Evolutionary conservation across 2,113 vertebrate species (phyloP).

Genomic region (Pygoscelis antarcticus): DNA sequence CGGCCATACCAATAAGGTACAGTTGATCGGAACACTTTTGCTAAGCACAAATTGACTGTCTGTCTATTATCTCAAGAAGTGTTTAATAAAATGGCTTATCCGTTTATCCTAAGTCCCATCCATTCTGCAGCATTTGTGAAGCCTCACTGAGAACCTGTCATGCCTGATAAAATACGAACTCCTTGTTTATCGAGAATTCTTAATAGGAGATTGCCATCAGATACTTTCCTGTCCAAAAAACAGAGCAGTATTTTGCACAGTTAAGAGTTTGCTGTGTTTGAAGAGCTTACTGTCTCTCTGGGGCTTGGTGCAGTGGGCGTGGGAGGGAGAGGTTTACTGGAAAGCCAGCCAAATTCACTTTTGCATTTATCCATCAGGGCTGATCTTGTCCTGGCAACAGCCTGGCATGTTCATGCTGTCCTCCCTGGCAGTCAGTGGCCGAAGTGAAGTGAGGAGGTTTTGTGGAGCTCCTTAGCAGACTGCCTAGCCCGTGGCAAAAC

Average conservation of each 20-base stretch:
- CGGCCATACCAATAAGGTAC: constrained; percentile 90
- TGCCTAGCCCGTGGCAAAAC: neutral
- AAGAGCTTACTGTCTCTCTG: neutral
- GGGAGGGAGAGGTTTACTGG: neutral
- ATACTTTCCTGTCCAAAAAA: neutral
- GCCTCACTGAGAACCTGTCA: neutral
- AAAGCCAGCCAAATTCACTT: neutral
- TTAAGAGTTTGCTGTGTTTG: neutral
- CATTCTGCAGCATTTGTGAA: neutral
- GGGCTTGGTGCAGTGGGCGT: neutral
- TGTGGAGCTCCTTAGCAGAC: neutral
- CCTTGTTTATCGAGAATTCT: neutral
- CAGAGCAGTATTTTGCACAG: neutral
- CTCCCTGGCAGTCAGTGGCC: neutral
- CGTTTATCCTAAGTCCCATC: neutral
- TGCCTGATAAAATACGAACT: neutral
- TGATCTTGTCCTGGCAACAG: neutral
- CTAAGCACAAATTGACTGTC: too few species aligned
- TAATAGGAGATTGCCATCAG: neutral
- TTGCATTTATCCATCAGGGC: neutral
- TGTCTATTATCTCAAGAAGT: neutral
- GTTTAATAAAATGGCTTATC: neutral
- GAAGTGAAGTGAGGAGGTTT: neutral
- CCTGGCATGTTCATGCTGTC: neutral
- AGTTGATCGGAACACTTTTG: neutral